Evolutionary conservation across 2,888 invertebrate species (phyloP).

Genomic region (Blomia tropicalis): DNA sequence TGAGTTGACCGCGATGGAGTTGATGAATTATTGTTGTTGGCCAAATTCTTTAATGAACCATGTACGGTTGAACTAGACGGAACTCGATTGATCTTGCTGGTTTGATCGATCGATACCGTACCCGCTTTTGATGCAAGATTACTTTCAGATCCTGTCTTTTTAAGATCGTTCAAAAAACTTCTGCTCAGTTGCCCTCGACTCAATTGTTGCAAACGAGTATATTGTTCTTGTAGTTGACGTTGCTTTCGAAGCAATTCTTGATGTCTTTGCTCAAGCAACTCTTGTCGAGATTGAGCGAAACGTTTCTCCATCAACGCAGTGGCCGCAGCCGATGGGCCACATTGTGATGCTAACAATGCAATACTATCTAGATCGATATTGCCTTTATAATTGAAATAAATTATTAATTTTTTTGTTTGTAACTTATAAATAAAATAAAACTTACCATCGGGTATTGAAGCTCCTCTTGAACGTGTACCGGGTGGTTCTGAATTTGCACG

Average conservation of each 20-base stretch:
- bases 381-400: conserved; percentile 42
- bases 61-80: conserved; percentile 30
- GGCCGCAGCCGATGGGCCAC: conserved; percentile 19
- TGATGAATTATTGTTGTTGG: conserved; percentile 4
- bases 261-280: conserved; percentile 59
- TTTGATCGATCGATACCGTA: background rate
- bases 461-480: conserved; percentile 60
- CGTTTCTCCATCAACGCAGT: conserved; percentile 22
- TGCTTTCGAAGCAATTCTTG: conserved; percentile 74
- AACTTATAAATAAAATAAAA: background rate
- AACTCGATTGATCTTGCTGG: background rate
- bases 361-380: conserved; percentile 32
- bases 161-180: conserved; percentile 42
- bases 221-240: conserved; percentile 73
- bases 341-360: conserved; percentile 23
- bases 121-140: conserved; percentile 55
- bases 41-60: conserved; percentile 30
- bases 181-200: conserved; percentile 44
- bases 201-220: conserved; percentile 68
- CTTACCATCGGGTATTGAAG: conserved; percentile 45
- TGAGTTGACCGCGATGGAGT: conserved; percentile 2
- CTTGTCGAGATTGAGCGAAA: conserved; percentile 32
- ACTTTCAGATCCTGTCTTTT: conserved; percentile 74
- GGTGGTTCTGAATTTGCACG: conserved; percentile 36
- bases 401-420: background rate